phyloP scores from a whole-genome alignment of 2,113 vertebrate species.

The Micronisus gabar region DNA sequence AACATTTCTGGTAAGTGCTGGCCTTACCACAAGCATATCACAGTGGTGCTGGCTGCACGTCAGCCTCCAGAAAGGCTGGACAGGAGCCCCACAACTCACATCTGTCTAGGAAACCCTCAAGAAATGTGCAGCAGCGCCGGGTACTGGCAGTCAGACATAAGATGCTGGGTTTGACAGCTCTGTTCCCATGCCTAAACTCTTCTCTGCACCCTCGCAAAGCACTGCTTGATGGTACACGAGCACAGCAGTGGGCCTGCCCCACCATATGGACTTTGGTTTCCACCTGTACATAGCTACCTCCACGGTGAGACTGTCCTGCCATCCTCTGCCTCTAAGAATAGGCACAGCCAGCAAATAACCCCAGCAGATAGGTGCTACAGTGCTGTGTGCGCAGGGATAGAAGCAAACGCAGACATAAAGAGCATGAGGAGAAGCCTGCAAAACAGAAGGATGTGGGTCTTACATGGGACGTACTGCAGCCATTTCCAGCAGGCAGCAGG shows the following conservation, averaged over 20 bases:
- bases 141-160: not conserved
- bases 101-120: not conserved
- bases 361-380: not conserved
- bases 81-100: not conserved
- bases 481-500: not conserved
- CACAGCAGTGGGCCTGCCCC: not conserved
- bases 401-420: not conserved
- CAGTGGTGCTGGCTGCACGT: fast-evolving
- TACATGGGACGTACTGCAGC: not conserved
- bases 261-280: not conserved
- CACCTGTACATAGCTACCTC: not conserved
- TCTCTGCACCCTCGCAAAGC: not conserved
- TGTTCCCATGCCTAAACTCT: not conserved
- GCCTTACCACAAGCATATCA: not conserved
- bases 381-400: not conserved
- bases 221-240: not conserved
- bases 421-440: not conserved
- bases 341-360: not conserved
- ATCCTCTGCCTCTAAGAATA: not conserved
- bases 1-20: not conserved
- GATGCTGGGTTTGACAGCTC: not conserved
- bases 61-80: not conserved
- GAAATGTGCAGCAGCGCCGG: not conserved
- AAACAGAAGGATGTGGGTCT: not conserved
- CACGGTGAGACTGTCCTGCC: not conserved